Base-by-base conservation (phyloP, 2,888 invertebrate genomes). In the Lucinisca nassula region DNA sequence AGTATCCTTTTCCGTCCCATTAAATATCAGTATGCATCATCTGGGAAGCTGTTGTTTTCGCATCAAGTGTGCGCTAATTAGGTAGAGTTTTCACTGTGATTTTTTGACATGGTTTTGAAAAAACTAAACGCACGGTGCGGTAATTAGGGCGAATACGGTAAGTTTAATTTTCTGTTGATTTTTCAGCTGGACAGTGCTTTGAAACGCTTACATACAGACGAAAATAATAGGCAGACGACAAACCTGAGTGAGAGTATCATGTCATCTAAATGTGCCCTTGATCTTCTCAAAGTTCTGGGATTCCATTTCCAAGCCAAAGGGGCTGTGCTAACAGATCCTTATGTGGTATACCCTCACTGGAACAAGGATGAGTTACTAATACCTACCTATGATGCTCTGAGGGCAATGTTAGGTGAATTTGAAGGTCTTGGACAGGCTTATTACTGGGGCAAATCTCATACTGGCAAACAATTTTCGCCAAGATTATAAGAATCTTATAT, bases 321-420 rank as follows among this genome's bases (percentile, higher is more conserved):
- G 24, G 78, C 90, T 32, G 76, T 87, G 6, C 86, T 94, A 32
- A 81, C 81, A 8, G 85, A 92, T 17, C 95, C 95, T 0, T 95
- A 95, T 89, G 92, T 95, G 10, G 89, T 95, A 37, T 96, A 93
- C 79, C 96, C 96, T 14, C 95, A 95, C 92, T 95, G 95, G 95
- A 94, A 95, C 86, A 92, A 84, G 45, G 95, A 95, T 79, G 94
- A 95, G 10, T 83, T 95, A 30, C 92, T 96, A 0, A 91, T 95
- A 35, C 95, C 95, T 0, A 84, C 93, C 12, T 95, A 94, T 83
- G 95, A 95, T 84, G 92, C 94, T 6, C 85, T 96, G 4, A 91
- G 92, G 38, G 93, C 95, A 49, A 58, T 93, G 4, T 70, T 80
- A 38, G 95, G 95, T 95, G 88, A 78, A 73, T n/a, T n/a, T n/a